phyloP scores from a whole-genome alignment of 2,113 vertebrate genomes.

The Chaetura pelagica region DNA sequence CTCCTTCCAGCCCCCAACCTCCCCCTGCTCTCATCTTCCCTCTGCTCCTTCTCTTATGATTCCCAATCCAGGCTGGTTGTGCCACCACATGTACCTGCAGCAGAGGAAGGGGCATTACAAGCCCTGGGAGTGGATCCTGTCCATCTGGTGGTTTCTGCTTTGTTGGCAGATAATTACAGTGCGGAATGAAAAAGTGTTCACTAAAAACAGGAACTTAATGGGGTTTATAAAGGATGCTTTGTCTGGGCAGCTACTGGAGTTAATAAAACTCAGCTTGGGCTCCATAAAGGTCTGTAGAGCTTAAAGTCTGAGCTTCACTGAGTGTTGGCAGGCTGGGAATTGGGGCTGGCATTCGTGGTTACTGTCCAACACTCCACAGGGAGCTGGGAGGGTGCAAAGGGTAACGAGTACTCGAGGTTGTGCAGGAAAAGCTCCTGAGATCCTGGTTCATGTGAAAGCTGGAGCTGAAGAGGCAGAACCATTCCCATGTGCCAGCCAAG shows the following conservation, averaged over 20 bases:
- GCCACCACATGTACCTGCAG: background rate
- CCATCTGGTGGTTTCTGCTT: background rate
- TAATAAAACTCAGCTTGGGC: constrained; percentile 16
- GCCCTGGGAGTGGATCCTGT: background rate
- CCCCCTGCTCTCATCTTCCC: background rate
- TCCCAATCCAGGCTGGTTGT: background rate
- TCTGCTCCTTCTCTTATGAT: background rate
- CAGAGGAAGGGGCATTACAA: background rate
- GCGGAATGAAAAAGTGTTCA: background rate
- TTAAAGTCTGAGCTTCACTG: background rate
- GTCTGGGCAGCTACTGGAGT: background rate
- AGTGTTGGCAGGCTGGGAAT: background rate
- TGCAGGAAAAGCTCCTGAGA: background rate
- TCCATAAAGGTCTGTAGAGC: background rate
- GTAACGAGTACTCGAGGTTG: rapidly evolving
- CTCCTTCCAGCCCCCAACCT: background rate
- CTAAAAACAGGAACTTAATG: constrained; percentile 12
- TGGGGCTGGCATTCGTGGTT: background rate
- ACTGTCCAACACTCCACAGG: background rate
- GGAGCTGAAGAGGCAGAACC: background rate
- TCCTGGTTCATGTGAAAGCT: rapidly evolving
- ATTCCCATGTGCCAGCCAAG: background rate
- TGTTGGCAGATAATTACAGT: constrained; percentile 9
- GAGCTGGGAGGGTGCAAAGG: background rate
- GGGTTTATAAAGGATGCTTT: constrained; percentile 41